Base-by-base conservation (phyloP, 2,888 invertebrate genomes). In the Pyrgus malvae region DNA sequence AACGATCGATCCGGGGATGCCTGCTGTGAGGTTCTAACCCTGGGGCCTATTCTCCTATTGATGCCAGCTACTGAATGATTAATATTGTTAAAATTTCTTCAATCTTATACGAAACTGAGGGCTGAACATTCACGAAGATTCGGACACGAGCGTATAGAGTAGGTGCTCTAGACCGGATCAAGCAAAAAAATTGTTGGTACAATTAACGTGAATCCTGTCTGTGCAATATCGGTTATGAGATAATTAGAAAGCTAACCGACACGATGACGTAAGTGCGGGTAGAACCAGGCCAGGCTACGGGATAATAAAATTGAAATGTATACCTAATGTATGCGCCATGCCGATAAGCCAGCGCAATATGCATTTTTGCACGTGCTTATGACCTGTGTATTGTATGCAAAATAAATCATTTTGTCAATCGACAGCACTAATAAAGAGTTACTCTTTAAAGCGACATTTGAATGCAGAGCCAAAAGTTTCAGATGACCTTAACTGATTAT, bases 351-450 rank as follows among this genome's bases (percentile, higher is more conserved):
- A 58, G 56, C 57, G 58, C 60, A 56, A 62, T 67, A 67, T 72
- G 71, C 82, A 83, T 83, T 76, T 78, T 74, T 79, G 78, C 85
- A 83, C 80, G 83, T 71, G 62, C 68, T 55, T 67, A 62, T 57
- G 71, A 68, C 71, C 70, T 17, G 17, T n/a, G 37, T 37, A 37
- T 83, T 84, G 84, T 83, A 85, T 84, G 83, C 80, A 76, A 85
- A 84, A 59, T 65, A 84, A 84, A 60, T 65, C 55, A 71, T 73
- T 71, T 64, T 35, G 35, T 51, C 33, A 42, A 16, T 35, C 25
- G 27, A 17, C n/a, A 17, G 35, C 17, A 23, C 41, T 50, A 16
- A 33, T 23, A 35, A 42, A 41, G 23, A 8, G 14, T 3, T 11
- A 0, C 29, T 33, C 31, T 50, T 33, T 29, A 41, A 21, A 19